These are phyloP conservation scores for Benitochromis conjunctus DNA, from an alignment of 2,113 vertebrate species.

Conservation along the genomic window DNA sequence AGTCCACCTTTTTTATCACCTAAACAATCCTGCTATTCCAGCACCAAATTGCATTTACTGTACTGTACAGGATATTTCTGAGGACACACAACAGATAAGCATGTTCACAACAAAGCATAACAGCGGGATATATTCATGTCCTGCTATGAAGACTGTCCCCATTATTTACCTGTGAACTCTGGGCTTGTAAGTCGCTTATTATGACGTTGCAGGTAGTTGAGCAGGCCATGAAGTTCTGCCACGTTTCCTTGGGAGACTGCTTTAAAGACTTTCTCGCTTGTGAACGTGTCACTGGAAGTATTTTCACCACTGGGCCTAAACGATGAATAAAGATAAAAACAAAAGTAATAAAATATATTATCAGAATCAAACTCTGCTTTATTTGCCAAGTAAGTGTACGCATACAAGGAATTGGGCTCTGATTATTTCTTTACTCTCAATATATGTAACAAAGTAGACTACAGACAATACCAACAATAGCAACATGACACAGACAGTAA, in stretches of 20 bases:
- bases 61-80: not conserved
- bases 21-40: not conserved
- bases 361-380: not conserved
- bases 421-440: not conserved
- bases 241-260: conserved; percentile 77
- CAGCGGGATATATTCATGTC: not conserved
- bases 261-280: conserved; percentile 75
- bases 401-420: not conserved
- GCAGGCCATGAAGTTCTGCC: conserved; percentile 74
- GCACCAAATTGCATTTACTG: not conserved
- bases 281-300: not conserved
- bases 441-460: not conserved
- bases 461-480: not conserved
- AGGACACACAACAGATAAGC: not conserved
- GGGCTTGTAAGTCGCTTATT: conserved; percentile 76
- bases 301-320: fast-evolving
- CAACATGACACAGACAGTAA: not conserved
- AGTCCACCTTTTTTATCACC: not conserved
- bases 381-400: not conserved
- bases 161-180: conserved; percentile 78
- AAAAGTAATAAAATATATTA: not conserved
- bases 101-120: not conserved
- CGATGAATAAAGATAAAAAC: not conserved
- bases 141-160: not conserved
- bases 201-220: conserved; percentile 73